Conservation (phyloP, 2,888 invertebrate species). For the Synanthedon formicaeformis region DNA sequence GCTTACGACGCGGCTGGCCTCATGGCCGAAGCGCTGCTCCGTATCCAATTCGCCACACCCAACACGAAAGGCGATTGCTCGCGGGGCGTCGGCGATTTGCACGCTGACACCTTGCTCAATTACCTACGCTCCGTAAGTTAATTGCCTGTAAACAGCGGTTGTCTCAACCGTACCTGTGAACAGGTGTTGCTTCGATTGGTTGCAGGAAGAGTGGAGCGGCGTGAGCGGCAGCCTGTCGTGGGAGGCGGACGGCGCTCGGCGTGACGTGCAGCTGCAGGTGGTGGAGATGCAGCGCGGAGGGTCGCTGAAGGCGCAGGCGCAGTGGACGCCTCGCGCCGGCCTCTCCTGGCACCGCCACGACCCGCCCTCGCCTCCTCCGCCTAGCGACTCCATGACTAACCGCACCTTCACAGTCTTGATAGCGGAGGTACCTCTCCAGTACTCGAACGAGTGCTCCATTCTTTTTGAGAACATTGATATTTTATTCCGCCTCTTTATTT, state of each 20-base stretch:
- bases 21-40: conserved; percentile 17
- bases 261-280: conserved; percentile 28
- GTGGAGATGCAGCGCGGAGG: conserved; percentile 46
- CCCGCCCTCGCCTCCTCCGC: conserved; percentile 21
- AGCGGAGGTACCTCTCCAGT: conserved; percentile 14
- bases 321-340: conserved; percentile 18
- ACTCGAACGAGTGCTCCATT: background rate
- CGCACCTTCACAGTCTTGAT: conserved; percentile 52
- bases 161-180: too few relatives aligned
- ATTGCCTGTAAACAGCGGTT: background rate
- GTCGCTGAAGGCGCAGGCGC: conserved; percentile 26
- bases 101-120: conserved; percentile 55
- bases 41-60: background rate
- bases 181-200: background rate
- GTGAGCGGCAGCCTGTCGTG: conserved; percentile 19
- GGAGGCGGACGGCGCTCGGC: conserved; percentile 34
- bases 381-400: conserved; percentile 31
- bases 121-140: conserved; percentile 41
- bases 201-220: conserved; percentile 23
- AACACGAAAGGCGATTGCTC: conserved; percentile 18
- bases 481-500: background rate
- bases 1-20: conserved; percentile 29
- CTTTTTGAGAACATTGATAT: too few relatives aligned
- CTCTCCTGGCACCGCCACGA: conserved; percentile 30
- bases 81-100: conserved; percentile 36